Conservation (phyloP, 2,888 invertebrate species). For the Malacosoma neustria region DNA sequence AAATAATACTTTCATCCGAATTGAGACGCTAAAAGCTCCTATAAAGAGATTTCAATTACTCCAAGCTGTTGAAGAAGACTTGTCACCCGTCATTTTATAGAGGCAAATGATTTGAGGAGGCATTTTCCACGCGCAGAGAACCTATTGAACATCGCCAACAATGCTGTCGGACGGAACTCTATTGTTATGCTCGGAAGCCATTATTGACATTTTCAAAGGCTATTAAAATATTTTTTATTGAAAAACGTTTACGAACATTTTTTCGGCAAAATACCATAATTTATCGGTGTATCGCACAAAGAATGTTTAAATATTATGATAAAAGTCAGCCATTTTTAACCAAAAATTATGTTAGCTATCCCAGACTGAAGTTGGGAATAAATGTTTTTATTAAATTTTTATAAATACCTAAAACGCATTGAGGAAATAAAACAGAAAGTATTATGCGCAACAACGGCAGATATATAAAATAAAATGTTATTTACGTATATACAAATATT, state of each 20-base stretch:
- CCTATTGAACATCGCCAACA: constrained; percentile 51
- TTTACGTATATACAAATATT: no score
- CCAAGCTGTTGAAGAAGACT: constrained; percentile 36
- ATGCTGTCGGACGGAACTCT: constrained; percentile 57
- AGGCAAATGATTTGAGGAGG: constrained; percentile 52
- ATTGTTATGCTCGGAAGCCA: constrained; percentile 66
- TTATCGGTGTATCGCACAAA: constrained; percentile 24
- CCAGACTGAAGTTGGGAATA: no score
- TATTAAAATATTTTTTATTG: constrained; percentile 59
- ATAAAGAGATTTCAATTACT: constrained; percentile 44
- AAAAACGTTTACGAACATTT: constrained; percentile 44
- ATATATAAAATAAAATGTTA: no score
- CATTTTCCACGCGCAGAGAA: constrained; percentile 56
- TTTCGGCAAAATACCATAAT: constrained; percentile 29
- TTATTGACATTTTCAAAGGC: constrained; percentile 68
- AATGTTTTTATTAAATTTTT: no score
- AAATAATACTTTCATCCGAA: no score
- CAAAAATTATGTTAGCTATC: no score
- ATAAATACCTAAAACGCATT: no score
- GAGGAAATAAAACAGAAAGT: no score
- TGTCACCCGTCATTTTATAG: constrained; percentile 50
- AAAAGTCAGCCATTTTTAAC: no score
- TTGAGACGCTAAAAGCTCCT: constrained; percentile 12
- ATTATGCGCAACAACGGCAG: no score
- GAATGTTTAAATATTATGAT: constrained; percentile 20